These are phyloP conservation scores for Drosophila mimetica DNA, from an alignment of 2,888 invertebrate species.

Conservation along the genomic window DNA sequence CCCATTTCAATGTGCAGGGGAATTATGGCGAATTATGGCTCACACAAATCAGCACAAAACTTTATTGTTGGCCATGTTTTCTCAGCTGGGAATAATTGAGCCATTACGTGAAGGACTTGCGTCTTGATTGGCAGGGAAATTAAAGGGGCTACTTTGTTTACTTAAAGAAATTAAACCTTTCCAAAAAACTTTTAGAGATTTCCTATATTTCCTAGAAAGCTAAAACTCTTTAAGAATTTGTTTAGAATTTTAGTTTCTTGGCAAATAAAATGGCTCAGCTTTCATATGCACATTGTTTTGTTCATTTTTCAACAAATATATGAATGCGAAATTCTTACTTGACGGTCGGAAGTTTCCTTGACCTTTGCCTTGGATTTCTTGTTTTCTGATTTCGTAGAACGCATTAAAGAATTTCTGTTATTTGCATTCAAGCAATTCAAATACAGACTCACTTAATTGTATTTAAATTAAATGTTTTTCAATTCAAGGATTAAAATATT, in stretches of 20 bases:
- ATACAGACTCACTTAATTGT: neutral
- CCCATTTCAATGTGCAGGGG: conserved; percentile 63
- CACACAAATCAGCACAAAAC: conserved; percentile 34
- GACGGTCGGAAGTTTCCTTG: neutral
- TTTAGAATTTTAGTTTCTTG: too few relatives aligned
- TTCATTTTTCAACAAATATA: neutral
- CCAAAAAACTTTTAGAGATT: too few relatives aligned
- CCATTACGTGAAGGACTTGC: conserved; percentile 5
- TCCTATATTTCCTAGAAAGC: too few relatives aligned
- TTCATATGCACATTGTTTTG: neutral
- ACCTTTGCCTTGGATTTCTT: neutral
- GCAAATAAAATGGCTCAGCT: neutral
- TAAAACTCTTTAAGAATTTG: too few relatives aligned
- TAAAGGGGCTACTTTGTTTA: neutral
- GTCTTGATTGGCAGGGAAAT: conserved; percentile 10
- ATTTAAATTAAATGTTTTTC: conserved; percentile 1
- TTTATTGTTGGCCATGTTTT: conserved; percentile 26
- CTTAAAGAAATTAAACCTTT: too few relatives aligned
- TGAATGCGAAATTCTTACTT: neutral
- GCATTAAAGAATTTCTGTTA: neutral
- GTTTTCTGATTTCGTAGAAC: neutral
- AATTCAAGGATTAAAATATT: neutral
- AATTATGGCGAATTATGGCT: conserved; percentile 67
- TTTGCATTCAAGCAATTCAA: neutral
- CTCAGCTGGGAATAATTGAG: conserved; percentile 37